These are phyloP conservation scores for Orchestes rusci DNA, from an alignment of 2,888 invertebrate genomes.

Conservation along the genomic window DNA sequence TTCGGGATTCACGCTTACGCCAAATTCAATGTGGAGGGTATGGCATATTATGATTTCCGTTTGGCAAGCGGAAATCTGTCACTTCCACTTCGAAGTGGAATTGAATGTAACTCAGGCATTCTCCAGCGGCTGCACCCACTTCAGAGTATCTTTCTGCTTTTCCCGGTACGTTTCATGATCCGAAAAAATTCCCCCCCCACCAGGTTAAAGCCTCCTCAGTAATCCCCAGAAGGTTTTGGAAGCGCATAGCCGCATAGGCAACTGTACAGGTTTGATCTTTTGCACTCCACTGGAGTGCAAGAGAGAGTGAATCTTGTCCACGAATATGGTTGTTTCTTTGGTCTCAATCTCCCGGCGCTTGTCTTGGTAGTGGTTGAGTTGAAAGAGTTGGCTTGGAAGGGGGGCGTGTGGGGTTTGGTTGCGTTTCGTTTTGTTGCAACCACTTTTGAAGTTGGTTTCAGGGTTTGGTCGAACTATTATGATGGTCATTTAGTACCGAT, in stretches of 20 bases:
- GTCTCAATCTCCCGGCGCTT: conserved; percentile 68
- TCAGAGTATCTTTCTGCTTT: conserved; percentile 63
- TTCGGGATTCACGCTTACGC: no score
- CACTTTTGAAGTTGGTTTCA: conserved; percentile 77
- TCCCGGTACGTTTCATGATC: conserved; percentile 76
- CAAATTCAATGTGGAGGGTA: no score
- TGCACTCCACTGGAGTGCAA: conserved; percentile 79
- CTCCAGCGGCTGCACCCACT: conserved; percentile 75
- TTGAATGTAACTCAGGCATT: no score
- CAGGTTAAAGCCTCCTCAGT: conserved; percentile 82
- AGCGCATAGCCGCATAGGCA: no score
- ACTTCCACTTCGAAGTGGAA: no score
- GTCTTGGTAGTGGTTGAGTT: conserved; percentile 63
- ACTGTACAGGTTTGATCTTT: conserved; percentile 74
- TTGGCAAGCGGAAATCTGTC: no score
- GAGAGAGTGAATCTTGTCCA: conserved; percentile 82
- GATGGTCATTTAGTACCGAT: conserved; percentile 64
- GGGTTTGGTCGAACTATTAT: conserved; percentile 69
- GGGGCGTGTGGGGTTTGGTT: conserved; percentile 79
- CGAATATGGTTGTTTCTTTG: conserved; percentile 80
- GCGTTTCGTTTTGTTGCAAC: conserved; percentile 79
- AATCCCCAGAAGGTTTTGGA: conserved; percentile 69
- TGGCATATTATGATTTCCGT: no score
- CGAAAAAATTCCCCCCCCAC: conserved; percentile 73
- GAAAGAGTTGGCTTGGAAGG: conserved; percentile 70